phyloP scores from a whole-genome alignment of 2,888 invertebrate species.

The Volucella inflata region DNA sequence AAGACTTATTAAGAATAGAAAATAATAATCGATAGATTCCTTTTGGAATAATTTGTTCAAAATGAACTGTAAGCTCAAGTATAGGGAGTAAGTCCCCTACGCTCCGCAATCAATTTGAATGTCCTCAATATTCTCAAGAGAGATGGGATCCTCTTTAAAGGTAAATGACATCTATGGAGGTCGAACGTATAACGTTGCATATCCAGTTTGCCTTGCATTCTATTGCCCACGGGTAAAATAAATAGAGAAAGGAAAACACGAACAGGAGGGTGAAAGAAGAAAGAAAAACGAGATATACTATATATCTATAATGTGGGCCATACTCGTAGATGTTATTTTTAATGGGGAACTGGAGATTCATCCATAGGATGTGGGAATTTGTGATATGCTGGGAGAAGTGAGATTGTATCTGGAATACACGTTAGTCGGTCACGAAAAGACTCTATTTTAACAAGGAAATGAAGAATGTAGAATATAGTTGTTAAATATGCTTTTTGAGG shows the following conservation, averaged over 20 bases:
- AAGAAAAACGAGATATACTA: too few relatives aligned
- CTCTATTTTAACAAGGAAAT: constrained; percentile 34
- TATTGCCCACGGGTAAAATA: constrained; percentile 13
- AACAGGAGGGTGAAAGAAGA: constrained; percentile 11
- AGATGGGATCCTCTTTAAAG: constrained; percentile 31
- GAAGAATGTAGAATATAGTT: constrained; percentile 14
- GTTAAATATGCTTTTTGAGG: too few relatives aligned
- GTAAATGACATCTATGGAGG: constrained; percentile 56
- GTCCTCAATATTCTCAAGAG: constrained; percentile 34
- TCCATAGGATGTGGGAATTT: constrained; percentile 8
- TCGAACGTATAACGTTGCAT: constrained; percentile 39
- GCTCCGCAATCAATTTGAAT: constrained; percentile 24
- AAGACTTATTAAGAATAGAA: too few relatives aligned
- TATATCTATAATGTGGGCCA: constrained; percentile 18
- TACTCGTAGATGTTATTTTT: constrained; percentile 29
- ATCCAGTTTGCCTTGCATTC: constrained; percentile 19
- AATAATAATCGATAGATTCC: background rate
- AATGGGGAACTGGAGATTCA: constrained; percentile 25
- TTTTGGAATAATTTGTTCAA: constrained; percentile 11
- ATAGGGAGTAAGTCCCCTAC: background rate
- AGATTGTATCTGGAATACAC: background rate
- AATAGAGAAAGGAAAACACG: constrained; percentile 26
- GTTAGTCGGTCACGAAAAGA: constrained; percentile 1
- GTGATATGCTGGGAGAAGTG: constrained; percentile 28
- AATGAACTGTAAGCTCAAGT: background rate